phyloP scores from a whole-genome alignment of 2,888 invertebrate species.

The Mellilla xanthometata region DNA sequence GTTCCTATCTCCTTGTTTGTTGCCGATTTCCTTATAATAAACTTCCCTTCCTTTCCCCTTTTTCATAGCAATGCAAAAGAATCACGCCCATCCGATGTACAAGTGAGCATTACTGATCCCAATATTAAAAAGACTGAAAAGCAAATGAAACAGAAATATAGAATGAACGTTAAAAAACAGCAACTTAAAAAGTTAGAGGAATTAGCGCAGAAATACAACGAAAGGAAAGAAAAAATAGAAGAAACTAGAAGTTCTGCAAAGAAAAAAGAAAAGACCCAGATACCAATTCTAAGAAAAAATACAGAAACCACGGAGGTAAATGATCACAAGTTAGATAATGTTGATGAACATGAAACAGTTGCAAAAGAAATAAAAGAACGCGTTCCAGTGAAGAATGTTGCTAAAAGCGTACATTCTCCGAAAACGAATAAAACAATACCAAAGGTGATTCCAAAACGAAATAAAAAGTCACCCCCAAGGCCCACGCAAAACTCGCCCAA shows the following conservation, averaged over 20 bases:
- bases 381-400: conserved; percentile 2
- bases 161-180: conserved; percentile 54
- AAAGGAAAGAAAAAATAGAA: conserved; percentile 44
- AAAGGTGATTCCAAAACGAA: conserved; percentile 21
- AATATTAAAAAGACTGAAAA: conserved; percentile 45
- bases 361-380: conserved; percentile 11
- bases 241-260: conserved; percentile 30
- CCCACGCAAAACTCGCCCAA: background rate
- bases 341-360: background rate
- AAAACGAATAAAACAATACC: background rate
- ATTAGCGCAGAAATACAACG: conserved; percentile 60
- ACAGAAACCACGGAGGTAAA: conserved; percentile 22
- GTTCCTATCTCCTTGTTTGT: conserved; percentile 81
- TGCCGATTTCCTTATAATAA: conserved; percentile 33
- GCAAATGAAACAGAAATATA: conserved; percentile 48
- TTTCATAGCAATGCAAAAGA: conserved; percentile 62
- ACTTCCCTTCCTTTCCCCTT: conserved; percentile 74
- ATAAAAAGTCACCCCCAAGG: too few relatives aligned
- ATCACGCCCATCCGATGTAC: conserved; percentile 44
- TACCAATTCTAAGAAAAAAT: conserved; percentile 53
- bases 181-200: conserved; percentile 70
- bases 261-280: conserved; percentile 53
- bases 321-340: conserved; percentile 13
- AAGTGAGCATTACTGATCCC: conserved; percentile 56
- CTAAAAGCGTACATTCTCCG: background rate